phyloP scores from a whole-genome alignment of 2,888 invertebrate genomes.

The Pristionchus entomophagus region DNA sequence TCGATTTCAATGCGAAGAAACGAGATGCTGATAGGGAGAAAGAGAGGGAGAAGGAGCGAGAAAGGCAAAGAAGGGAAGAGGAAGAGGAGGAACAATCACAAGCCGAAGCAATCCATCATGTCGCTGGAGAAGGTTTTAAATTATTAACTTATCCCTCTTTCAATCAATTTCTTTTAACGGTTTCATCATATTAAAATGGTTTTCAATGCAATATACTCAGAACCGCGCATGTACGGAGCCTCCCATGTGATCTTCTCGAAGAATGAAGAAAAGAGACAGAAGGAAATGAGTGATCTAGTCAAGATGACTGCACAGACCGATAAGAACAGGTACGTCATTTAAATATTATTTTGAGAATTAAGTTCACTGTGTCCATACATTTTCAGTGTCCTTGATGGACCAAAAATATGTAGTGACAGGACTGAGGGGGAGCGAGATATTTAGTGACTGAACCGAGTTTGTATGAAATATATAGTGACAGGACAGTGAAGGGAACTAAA shows the following conservation, averaged over 20 bases:
- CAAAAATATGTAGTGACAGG: no score
- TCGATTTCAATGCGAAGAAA: conserved; percentile 45
- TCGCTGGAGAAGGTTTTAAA: conserved; percentile 12
- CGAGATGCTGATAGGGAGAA: conserved; percentile 24
- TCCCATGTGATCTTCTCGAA: conserved; percentile 48
- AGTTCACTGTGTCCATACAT: no score
- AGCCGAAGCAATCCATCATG: conserved; percentile 17
- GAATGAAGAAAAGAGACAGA: conserved; percentile 44
- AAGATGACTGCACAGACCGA: conserved; percentile 43
- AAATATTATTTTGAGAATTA: not conserved
- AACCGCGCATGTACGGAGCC: conserved; percentile 46
- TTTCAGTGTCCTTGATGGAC: no score
- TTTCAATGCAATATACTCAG: not conserved
- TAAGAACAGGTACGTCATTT: conserved; percentile 5
- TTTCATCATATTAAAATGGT: not conserved
- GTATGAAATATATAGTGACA: no score
- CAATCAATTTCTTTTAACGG: not conserved
- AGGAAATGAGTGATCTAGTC: conserved; percentile 40
- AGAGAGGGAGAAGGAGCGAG: conserved; percentile 6
- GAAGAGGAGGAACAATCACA: not conserved
- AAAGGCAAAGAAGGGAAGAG: not conserved
- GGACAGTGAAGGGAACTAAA: no score
- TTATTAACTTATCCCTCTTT: not conserved
- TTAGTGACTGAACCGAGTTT: no score
- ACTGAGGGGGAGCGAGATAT: no score